Evolutionary conservation across 2,888 invertebrate species (phyloP).

Genomic region (Taenaris catops): DNA sequence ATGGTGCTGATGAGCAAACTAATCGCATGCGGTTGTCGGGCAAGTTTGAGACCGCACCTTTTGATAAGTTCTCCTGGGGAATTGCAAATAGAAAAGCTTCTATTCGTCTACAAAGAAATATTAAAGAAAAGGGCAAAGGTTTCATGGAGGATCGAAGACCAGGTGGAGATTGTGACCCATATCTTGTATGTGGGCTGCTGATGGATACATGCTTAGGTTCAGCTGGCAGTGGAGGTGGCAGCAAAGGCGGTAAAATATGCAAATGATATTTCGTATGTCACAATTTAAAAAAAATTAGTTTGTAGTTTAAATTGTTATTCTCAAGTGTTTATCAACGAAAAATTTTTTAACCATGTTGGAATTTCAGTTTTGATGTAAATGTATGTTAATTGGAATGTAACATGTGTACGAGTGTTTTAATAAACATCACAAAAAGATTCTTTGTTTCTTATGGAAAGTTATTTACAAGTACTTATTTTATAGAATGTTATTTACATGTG

Average conservation of each 20-base stretch:
- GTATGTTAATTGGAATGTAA: no score
- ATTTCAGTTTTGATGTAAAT: no score
- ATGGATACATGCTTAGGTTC: constrained; percentile 56
- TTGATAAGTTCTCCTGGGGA: constrained; percentile 93
- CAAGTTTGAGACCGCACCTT: constrained; percentile 95
- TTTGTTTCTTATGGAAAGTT: no score
- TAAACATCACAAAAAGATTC: no score
- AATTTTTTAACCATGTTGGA: no score
- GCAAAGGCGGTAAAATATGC: constrained; percentile 20
- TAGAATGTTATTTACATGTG: no score
- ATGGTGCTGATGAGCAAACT: constrained; percentile 94
- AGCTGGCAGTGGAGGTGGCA: constrained; percentile 21
- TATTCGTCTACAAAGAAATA: constrained; percentile 93
- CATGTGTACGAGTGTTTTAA: no score
- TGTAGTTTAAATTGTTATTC: no score
- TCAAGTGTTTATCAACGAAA: no score
- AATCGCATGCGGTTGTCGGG: constrained; percentile 97
- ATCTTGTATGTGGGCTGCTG: constrained; percentile 77
- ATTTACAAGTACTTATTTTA: no score
- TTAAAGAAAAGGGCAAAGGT: constrained; percentile 93
- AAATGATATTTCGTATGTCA: no score
- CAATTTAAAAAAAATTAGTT: no score
- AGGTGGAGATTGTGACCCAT: constrained; percentile 94
- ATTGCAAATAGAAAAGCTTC: constrained; percentile 96
- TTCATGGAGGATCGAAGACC: constrained; percentile 97